Conservation (phyloP, 2,113 vertebrate species). For the Zosterops pallidus region DNA sequence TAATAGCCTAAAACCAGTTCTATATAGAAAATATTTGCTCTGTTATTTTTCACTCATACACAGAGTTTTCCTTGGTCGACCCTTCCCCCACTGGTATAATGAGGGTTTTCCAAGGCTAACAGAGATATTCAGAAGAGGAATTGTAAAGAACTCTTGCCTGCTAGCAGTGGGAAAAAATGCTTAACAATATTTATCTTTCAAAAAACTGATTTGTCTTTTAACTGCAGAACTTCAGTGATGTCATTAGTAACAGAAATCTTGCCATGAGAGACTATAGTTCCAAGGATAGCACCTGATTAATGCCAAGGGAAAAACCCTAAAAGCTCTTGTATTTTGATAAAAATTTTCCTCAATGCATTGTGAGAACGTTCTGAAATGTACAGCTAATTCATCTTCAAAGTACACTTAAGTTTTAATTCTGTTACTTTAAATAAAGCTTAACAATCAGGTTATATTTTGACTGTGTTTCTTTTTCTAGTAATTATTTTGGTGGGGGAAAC, state of each 20-base stretch:
- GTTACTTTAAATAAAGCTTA: conserved; percentile 3
- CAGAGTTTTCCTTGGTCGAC: background rate
- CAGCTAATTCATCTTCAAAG: conserved; percentile 33
- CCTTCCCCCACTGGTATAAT: background rate
- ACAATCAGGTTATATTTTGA: background rate
- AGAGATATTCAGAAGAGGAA: conserved; percentile 22
- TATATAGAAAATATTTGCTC: background rate
- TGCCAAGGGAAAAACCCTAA: background rate
- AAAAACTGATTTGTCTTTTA: conserved; percentile 13
- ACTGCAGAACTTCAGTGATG: background rate
- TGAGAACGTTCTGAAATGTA: conserved; percentile 48
- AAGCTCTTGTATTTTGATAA: conserved; percentile 33
- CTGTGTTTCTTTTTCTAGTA: background rate
- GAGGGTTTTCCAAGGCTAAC: conserved; percentile 44
- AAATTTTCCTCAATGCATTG: conserved; percentile 28
- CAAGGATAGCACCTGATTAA: conserved; percentile 13
- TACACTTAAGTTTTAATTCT: conserved; percentile 9
- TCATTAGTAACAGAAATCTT: conserved; percentile 13
- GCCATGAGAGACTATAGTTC: background rate
- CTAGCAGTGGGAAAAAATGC: background rate
- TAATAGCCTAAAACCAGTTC: conserved; percentile 49
- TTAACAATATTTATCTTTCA: background rate
- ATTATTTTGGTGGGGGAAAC: background rate
- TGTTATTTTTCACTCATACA: conserved; percentile 42
- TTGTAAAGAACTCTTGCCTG: background rate